Conservation (phyloP, 1,140 invertebrate species). For the Drosophila nigrodunni region DNA sequence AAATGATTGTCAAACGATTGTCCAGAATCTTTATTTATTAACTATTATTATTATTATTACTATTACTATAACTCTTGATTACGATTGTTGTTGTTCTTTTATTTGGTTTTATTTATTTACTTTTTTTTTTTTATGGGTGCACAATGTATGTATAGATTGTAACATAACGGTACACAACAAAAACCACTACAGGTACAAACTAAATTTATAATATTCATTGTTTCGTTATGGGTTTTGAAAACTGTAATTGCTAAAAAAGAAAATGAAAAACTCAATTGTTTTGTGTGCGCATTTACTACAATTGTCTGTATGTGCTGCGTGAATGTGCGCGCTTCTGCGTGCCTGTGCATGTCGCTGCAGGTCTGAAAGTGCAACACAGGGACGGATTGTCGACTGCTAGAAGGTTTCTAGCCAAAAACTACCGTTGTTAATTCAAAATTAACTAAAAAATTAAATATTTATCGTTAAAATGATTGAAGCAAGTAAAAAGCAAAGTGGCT, state of each 20-base stretch:
- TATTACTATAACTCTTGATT: slow-evolving; percentile 10
- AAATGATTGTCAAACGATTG: slow-evolving; percentile 52
- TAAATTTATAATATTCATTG: slow-evolving; percentile 13
- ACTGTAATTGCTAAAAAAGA: slow-evolving; percentile 5
- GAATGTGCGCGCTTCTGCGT: slow-evolving; percentile 2
- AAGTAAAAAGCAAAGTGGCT: neutral
- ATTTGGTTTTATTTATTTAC: neutral
- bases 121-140: neutral
- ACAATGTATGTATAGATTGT: slow-evolving; percentile 30
- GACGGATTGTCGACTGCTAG: no score
- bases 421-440: neutral
- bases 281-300: slow-evolving; percentile 59
- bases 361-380: slow-evolving; percentile 13
- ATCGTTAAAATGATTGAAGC: neutral
- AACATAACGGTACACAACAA: slow-evolving; percentile 29
- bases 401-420: neutral
- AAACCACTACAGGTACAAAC: slow-evolving; percentile 9
- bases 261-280: neutral
- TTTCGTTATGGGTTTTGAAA: slow-evolving; percentile 15
- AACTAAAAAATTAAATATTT: slow-evolving; percentile 3
- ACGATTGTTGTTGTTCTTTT: slow-evolving; percentile 1
- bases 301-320: slow-evolving; percentile 33
- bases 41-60: slow-evolving; percentile 28
- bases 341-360: slow-evolving; percentile 16
- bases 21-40: slow-evolving; percentile 49